A percentile compares a stretch with the other conserved stretches of the same genome.
Conservation (phyloP, 1,140 invertebrate genomes). For the Heliconius eleuchia region DNA sequence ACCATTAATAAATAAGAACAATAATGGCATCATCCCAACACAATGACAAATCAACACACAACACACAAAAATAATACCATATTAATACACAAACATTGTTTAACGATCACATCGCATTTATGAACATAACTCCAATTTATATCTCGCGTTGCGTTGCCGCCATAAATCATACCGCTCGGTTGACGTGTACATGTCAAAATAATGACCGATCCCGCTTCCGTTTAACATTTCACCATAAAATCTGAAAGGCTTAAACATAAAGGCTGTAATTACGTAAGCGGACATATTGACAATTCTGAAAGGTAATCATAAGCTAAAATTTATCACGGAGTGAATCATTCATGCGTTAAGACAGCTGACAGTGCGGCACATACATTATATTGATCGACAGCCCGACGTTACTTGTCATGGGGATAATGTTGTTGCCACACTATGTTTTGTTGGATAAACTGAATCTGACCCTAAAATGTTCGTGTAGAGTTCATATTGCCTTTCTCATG, state of each 20-base stretch:
- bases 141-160: slow-evolving; percentile 45
- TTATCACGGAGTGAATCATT: slow-evolving; percentile 81
- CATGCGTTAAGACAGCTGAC: slow-evolving; percentile 78
- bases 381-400: slow-evolving; percentile 80
- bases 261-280: slow-evolving; percentile 75
- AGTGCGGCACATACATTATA: slow-evolving; percentile 79
- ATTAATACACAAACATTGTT: slow-evolving; percentile 23
- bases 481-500: slow-evolving; percentile 26
- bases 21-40: not conserved
- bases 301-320: slow-evolving; percentile 81
- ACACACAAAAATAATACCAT: slow-evolving; percentile 9
- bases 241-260: slow-evolving; percentile 49
- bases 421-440: slow-evolving; percentile 56
- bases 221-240: slow-evolving; percentile 56
- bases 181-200: slow-evolving; percentile 61
- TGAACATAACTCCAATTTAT: slow-evolving; percentile 62
- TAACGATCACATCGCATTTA: slow-evolving; percentile 50
- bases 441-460: slow-evolving; percentile 35
- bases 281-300: slow-evolving; percentile 78
- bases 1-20: not conserved
- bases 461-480: slow-evolving; percentile 28
- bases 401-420: slow-evolving; percentile 78
- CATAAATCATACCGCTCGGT: slow-evolving; percentile 66
- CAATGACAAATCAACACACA: not conserved
- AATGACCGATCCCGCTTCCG: slow-evolving; percentile 61